Evolutionary conservation across 1,140 invertebrate genomes (phyloP), one percentile per base, ranked within the genome.

Genomic region (Lysiphlebus fabarum): DNA sequence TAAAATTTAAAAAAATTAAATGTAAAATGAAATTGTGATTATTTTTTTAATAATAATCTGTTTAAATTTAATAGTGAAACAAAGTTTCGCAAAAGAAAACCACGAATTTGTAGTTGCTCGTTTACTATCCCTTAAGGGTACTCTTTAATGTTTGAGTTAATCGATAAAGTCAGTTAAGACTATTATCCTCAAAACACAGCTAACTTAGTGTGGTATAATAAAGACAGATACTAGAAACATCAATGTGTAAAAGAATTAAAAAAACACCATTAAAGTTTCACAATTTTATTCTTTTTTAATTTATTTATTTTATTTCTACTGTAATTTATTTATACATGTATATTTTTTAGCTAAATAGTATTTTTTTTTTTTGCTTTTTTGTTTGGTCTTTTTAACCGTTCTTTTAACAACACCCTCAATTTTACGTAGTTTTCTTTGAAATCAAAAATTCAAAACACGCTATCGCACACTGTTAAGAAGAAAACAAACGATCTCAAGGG

Each of bases 161-260:
- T 62, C 61, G 53, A 62, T 62, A 62, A 59, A 62, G 57, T 57
- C 49, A 42, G 49, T 14, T 42, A 40, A 59, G 43, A 36, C 60
- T 42, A 58, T 57, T 54, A 59, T 26, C 57, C 44, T 10, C 26
- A 44, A 44, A 34, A 34, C 9, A 49, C 41, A 47, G 17, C 37
- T 50, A 42, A 63, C 53, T 63, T 58, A 34, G 54, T 44, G 45
- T 51, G 33, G 58, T 59, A n/a, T n/a, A 59, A 63, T 63, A 63
- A 59, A 62, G 56, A 62, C 53, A 51, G 62, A 59, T 56, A 63
- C 53, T 10, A 42, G 51, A 45, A 10, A 44, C 34, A 57, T 62
- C 56, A 58, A 45, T 53, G 53, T 56, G 53, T 40, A 44, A 54
- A 50, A 44, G 50, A 40, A 26, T 26, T 2, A 26, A 45, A 44